A percentile compares a stretch with the other conserved stretches of the same genome.
phyloP scores from a whole-genome alignment of 1,140 invertebrate species.

The Pinna nobilis region DNA sequence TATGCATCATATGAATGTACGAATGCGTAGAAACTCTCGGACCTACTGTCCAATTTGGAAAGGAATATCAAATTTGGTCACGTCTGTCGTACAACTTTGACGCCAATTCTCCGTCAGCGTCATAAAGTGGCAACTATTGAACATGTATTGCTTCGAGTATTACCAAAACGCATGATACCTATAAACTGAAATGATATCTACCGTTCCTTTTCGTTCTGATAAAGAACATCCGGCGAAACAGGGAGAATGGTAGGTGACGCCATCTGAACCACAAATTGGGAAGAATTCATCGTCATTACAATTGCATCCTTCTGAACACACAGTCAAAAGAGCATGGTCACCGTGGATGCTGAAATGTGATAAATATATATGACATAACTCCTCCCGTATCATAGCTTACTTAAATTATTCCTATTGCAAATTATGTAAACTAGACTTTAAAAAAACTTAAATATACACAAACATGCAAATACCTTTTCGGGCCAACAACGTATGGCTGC shows the following conservation, averaged over 20 bases:
- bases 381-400: no score
- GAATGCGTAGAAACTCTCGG: no score
- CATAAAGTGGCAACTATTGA: no score
- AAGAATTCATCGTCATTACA: slow-evolving; percentile 25
- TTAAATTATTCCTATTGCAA: background rate
- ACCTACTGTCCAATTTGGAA: no score
- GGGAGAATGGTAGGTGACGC: slow-evolving; percentile 12
- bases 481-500: slow-evolving; percentile 3
- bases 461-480: slow-evolving; percentile 11
- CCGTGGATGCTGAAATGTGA: background rate
- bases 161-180: no score
- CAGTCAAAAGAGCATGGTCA: background rate
- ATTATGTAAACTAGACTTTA: background rate
- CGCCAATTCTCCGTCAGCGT: no score
- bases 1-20: no score
- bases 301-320: background rate
- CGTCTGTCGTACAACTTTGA: no score
- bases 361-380: background rate
- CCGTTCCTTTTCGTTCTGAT: background rate
- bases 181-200: background rate
- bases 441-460: background rate
- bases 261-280: slow-evolving; percentile 24
- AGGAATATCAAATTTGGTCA: no score
- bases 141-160: no score
- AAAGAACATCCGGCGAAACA: slow-evolving; percentile 21